phyloP scores from a whole-genome alignment of 2,888 invertebrate species.

The Mycalesis mineus region DNA sequence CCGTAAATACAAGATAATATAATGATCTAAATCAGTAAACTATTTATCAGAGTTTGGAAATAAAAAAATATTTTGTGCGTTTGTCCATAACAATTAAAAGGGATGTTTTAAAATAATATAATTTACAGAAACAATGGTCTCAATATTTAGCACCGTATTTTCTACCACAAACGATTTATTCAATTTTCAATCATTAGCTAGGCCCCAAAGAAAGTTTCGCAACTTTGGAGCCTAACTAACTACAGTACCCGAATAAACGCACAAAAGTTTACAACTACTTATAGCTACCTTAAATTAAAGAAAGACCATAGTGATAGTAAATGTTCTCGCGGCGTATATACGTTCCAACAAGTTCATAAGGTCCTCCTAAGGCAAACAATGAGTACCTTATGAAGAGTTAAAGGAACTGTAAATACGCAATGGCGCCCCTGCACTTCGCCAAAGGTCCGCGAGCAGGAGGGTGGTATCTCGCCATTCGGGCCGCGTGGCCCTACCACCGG shows the following conservation, averaged over 20 bases:
- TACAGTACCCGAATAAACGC: not conserved
- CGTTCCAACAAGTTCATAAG: too few species aligned
- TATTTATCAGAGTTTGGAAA: not conserved
- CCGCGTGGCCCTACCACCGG: slow-evolving; percentile 29
- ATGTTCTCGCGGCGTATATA: too few species aligned
- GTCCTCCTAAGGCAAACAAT: not conserved
- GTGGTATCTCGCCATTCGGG: slow-evolving; percentile 32
- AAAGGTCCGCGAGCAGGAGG: slow-evolving; percentile 20
- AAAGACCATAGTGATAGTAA: too few species aligned
- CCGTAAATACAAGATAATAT: not conserved
- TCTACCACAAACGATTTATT: not conserved
- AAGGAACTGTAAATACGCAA: not conserved
- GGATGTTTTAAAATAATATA: not conserved
- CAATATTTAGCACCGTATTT: not conserved
- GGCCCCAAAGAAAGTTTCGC: not conserved
- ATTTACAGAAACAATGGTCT: not conserved
- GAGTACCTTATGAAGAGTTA: not conserved
- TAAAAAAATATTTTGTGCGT: slow-evolving; percentile 9
- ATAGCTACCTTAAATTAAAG: too few species aligned
- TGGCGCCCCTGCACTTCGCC: slow-evolving; percentile 11
- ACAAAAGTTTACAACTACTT: not conserved
- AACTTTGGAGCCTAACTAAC: slow-evolving; percentile 3
- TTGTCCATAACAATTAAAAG: not conserved
- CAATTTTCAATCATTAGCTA: not conserved
- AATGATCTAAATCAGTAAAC: not conserved